These are phyloP conservation scores for Pelecanus crispus DNA, from an alignment of 2,113 vertebrate genomes.

Conservation along the genomic window DNA sequence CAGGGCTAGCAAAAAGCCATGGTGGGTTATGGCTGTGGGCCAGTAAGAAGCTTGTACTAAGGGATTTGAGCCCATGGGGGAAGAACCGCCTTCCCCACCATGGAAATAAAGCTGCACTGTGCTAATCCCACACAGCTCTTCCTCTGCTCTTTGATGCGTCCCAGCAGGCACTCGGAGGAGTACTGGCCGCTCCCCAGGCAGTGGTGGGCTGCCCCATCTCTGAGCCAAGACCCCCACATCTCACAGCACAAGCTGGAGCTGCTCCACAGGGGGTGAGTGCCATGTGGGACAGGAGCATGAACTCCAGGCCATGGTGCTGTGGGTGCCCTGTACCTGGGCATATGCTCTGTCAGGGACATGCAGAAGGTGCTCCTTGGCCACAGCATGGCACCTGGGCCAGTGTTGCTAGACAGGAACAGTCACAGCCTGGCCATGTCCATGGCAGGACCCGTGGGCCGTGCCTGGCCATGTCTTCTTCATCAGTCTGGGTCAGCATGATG, in stretches of 20 bases:
- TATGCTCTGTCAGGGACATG: background rate
- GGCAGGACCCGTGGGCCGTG: background rate
- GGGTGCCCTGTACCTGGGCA: rapidly evolving
- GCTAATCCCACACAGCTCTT: background rate
- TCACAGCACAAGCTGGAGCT: background rate
- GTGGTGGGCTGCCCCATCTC: background rate
- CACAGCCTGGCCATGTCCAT: rapidly evolving
- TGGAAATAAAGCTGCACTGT: constrained; percentile 61
- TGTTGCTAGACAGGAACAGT: background rate
- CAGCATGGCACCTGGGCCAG: background rate
- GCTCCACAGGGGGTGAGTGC: background rate
- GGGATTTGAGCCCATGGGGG: background rate
- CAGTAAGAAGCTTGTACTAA: background rate
- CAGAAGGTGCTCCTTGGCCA: background rate
- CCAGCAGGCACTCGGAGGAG: background rate
- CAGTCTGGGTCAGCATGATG: rapidly evolving
- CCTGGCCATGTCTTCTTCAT: background rate
- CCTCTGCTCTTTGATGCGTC: background rate
- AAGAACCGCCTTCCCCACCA: background rate
- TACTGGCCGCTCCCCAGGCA: rapidly evolving
- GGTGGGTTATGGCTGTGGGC: background rate
- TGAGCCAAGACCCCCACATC: background rate
- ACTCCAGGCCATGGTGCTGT: background rate
- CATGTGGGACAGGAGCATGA: background rate
- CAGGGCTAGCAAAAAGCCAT: background rate